phyloP scores from a whole-genome alignment of 2,797 vertebrate species.

The Trachops cirrhosus region DNA sequence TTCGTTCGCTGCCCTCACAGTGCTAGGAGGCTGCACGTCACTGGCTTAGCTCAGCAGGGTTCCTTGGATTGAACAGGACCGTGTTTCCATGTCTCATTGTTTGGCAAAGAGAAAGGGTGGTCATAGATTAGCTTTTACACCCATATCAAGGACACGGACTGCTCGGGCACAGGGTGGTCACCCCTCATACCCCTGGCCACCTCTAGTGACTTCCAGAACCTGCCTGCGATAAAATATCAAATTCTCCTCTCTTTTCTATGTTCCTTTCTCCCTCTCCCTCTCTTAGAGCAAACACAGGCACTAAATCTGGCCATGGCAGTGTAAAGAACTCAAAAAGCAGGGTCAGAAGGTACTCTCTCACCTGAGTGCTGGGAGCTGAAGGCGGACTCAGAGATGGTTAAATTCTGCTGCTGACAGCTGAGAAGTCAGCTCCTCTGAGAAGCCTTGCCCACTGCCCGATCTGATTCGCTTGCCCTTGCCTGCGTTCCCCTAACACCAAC shows the following conservation, averaged over 20 bases:
- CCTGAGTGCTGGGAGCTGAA: not conserved
- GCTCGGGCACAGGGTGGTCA: not conserved
- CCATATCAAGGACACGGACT: fast-evolving
- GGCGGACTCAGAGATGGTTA: not conserved
- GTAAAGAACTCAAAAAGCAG: not conserved
- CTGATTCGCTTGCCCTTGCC: not conserved
- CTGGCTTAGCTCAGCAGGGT: not conserved
- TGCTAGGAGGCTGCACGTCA: not conserved
- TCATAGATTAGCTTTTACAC: not conserved
- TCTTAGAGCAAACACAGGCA: not conserved
- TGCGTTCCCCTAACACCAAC: not conserved
- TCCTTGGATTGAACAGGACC: not conserved
- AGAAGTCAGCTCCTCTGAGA: not conserved
- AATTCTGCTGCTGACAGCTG: not conserved
- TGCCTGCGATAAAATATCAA: not conserved
- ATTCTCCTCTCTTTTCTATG: not conserved
- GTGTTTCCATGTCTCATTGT: not conserved
- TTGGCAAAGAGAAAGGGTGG: not conserved
- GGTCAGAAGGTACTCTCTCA: not conserved
- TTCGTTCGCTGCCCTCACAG: not conserved
- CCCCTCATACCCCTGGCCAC: not conserved
- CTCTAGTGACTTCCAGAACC: not conserved
- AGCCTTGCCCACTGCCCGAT: not conserved
- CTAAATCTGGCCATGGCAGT: not conserved
- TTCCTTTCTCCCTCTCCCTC: too few relatives aligned